Percentiles rank a stretch among this genome's conserved stretches.
Evolutionary conservation across 2,888 invertebrate species (phyloP).

Genomic region (Ornithoptera priamus): DNA sequence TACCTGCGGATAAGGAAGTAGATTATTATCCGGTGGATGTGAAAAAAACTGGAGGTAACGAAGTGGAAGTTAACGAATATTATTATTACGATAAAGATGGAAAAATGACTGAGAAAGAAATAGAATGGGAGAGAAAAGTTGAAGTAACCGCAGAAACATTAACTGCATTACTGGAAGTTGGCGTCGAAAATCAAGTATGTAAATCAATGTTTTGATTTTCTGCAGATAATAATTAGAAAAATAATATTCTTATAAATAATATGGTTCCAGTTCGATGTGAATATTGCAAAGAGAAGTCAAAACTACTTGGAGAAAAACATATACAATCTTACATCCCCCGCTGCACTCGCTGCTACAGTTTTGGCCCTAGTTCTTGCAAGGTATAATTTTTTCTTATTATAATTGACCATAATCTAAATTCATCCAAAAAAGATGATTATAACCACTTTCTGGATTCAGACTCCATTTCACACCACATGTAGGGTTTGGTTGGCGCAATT

Average conservation of each 20-base stretch:
- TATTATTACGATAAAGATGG: slow-evolving; percentile 76
- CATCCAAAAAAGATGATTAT: neutral
- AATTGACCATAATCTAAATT: neutral
- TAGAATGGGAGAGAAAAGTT: slow-evolving; percentile 77
- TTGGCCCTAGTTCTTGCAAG: slow-evolving; percentile 79
- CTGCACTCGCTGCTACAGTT: slow-evolving; percentile 81
- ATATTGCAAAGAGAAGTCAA: slow-evolving; percentile 76
- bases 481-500: no score
- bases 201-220: neutral
- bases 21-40: slow-evolving; percentile 72
- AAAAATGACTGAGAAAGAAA: slow-evolving; percentile 71
- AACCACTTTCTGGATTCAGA: no score
- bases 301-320: slow-evolving; percentile 80
- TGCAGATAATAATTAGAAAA: neutral
- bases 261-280: slow-evolving; percentile 67
- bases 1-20: slow-evolving; percentile 80
- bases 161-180: slow-evolving; percentile 81
- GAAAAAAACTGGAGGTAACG: slow-evolving; percentile 57
- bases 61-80: slow-evolving; percentile 68
- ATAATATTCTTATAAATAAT: neutral
- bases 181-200: slow-evolving; percentile 77
- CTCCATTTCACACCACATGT: no score
- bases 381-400: slow-evolving; percentile 40
- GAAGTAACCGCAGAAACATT: slow-evolving; percentile 83
- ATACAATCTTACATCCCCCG: slow-evolving; percentile 77